These are phyloP conservation scores for Glyphotaelius pellucidus DNA, from an alignment of 2,888 invertebrate genomes.

Conservation along the genomic window DNA sequence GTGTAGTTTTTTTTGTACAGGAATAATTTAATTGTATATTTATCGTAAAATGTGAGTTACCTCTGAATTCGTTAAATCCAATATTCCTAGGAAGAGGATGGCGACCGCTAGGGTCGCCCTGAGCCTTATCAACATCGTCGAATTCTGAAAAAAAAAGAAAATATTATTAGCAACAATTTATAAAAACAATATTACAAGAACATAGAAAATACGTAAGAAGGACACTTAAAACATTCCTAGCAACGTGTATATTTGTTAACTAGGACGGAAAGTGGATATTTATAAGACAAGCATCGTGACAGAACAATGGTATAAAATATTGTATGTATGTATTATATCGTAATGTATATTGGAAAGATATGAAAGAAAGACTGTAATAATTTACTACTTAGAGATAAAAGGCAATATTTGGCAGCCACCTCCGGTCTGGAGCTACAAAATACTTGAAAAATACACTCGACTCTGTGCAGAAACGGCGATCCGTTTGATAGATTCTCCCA, in stretches of 20 bases:
- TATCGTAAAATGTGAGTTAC: conserved; percentile 72
- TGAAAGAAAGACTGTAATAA: neutral
- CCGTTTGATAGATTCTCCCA: too few species aligned
- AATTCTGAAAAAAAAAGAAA: conserved; percentile 77
- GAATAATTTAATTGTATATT: neutral
- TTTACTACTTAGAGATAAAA: neutral
- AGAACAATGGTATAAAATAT: neutral
- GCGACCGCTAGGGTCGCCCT: conserved; percentile 84
- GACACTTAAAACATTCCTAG: too few species aligned
- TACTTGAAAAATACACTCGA: too few species aligned
- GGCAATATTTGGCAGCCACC: too few species aligned
- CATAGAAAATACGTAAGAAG: too few species aligned
- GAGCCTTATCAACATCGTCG: conserved; percentile 85
- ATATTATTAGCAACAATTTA: neutral
- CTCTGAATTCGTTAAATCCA: conserved; percentile 79
- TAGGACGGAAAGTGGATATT: neutral
- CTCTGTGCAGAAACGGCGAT: too few species aligned
- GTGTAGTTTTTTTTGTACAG: too few species aligned
- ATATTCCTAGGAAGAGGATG: conserved; percentile 79
- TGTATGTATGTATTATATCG: too few species aligned
- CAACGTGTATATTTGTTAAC: neutral
- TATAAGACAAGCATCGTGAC: neutral
- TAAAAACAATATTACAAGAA: neutral
- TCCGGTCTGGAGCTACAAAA: too few species aligned
- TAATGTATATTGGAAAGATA: neutral